These are phyloP conservation scores for Ovibos moschatus DNA, from an alignment of 2,113 vertebrate genomes.

Conservation along the genomic window DNA sequence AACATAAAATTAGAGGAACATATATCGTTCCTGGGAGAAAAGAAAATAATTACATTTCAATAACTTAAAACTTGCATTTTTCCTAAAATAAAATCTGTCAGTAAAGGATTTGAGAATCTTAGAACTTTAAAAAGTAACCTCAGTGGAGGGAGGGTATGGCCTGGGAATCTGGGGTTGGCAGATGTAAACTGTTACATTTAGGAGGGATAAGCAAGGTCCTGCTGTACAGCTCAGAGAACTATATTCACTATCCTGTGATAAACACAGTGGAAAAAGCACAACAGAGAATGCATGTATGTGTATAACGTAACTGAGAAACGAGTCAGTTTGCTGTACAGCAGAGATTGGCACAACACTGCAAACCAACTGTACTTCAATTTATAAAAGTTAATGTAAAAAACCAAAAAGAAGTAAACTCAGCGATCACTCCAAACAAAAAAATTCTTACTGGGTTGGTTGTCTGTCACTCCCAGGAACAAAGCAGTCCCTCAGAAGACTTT, in stretches of 20 bases:
- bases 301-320: fast-evolving
- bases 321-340: background rate
- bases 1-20: background rate
- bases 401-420: background rate
- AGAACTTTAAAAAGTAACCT: background rate
- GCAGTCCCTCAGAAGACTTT: background rate
- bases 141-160: background rate
- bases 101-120: background rate
- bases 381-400: background rate
- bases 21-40: background rate
- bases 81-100: conserved; percentile 31
- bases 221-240: background rate
- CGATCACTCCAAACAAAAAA: background rate
- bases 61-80: background rate
- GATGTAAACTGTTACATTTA: background rate
- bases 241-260: background rate
- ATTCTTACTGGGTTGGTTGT: background rate
- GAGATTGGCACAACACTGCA: background rate
- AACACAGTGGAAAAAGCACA: background rate
- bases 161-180: background rate
- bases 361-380: background rate
- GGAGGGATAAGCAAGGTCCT: background rate
- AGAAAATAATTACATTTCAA: background rate
- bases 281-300: fast-evolving
- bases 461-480: background rate